Base-by-base conservation (phyloP, 2,797 vertebrate genomes). In the Brotogeris chrysoptera region DNA sequence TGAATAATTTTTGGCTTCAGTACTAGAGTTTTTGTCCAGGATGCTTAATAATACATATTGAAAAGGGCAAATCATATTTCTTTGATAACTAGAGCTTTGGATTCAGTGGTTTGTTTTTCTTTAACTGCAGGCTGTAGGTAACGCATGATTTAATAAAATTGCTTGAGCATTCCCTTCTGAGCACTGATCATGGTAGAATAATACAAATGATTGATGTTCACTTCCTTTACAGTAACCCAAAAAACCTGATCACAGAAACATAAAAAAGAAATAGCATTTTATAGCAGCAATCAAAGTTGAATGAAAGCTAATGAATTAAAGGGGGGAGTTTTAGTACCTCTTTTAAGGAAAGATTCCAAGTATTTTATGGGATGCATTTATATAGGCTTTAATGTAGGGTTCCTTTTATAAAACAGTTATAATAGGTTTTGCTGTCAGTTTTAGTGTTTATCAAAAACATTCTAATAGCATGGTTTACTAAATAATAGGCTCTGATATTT, bases 281-380 rank as follows among this genome's bases (percentile, higher is more conserved):
- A 95, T 96, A 92, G 92, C 74, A 60, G 83, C 83, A 95, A 91
- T 96, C 86, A 94, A 95, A 96, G 59, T 73, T 87, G 92, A 95
- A 95, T 94, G 93, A 95, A 96, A 94, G 72, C 85, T 95, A 96
- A 95, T 95, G 94, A 96, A 96, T 93, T 95, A 89, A 92, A 86
- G 43, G 66, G 44, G 14, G 30, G 65, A 71, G 23, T 55, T 96
- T 95, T 96, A 95, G 60, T 85, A 78, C 68, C 63, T 53, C 65
- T 89, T 93, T 77, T 78, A 83, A 93, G 49, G 34, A 81, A 93
- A 86, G 95, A 77, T 16, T 81, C 60, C 28, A 74, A 70, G 77
- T 73, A 89, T 80, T 97, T 95, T 94, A 94, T 84, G 47, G 43
- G 44, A 36, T 60, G 19, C 53, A 61, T 94, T 96, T 85, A 84